Base-by-base conservation (phyloP, 2,888 invertebrate species). In the Neoaliturus tenellus region DNA sequence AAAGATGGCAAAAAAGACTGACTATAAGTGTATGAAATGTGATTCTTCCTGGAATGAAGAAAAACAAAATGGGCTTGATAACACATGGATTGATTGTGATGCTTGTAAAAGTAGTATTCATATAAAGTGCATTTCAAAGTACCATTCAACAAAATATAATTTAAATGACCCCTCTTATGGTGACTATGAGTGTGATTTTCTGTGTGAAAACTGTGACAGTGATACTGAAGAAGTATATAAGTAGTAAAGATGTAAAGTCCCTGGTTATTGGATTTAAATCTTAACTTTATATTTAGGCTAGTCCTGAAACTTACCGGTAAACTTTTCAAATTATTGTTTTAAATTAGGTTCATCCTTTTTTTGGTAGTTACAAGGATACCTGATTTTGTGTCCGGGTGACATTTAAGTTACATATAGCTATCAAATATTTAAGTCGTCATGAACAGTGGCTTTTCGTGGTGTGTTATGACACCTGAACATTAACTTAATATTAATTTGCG, bases 141-240 rank as follows among this genome's bases (percentile, higher is more conserved):
- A 55, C 5, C 6, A 55, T 55, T 55, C 17, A 17, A 20, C 55
- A 55, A 55, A 55, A 55, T 55, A 20, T 23, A 55, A 55, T 23
- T 55, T 55, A 23, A 23, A 55, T 55, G 55, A 55, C 23, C 55
- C 55, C 23, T 55, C 55, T 20, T 10, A 55, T 55, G 55, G 62
- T 28, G 62, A 62, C 23, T 55, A n/a, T 62, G 62, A 62, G 25
- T 62, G 62, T 62, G 62, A 62, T 25, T 62, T 23, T 62, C 25
- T 62, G 62, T 62, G 23, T 62, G 62, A 62, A 62, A 62, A 62
- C 25, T 62, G 62, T 62, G 62, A 62, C 25, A 62, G 31, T 25
- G 20, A 62, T 12, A 31, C 12, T 62, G 62, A 62, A 62, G 25
- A 10, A 62, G 20, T 23, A 28, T 17, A 5, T 10, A 55, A 55